Conservation (phyloP, 2,797 vertebrate species). For the Cossypha dichroa region DNA sequence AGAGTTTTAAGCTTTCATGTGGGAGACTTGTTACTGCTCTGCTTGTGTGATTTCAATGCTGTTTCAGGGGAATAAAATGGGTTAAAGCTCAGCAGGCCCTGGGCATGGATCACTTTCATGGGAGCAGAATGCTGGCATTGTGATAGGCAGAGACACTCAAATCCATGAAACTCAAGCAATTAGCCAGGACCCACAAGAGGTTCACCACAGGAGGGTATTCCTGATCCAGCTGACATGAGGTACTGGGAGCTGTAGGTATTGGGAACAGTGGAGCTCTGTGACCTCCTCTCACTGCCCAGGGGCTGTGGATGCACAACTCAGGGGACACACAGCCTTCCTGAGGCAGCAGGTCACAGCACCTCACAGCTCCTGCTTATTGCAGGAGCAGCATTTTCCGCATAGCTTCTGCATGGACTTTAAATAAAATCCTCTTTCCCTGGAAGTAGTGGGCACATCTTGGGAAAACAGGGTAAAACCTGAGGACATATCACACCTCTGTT, state of each 20-base stretch:
- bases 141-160: neutral
- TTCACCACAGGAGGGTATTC: neutral
- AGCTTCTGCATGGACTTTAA: neutral
- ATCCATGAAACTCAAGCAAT: neutral
- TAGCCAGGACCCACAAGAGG: neutral
- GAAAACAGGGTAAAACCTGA: neutral
- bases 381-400: neutral
- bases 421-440: neutral
- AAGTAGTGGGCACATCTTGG: neutral
- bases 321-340: fast-evolving
- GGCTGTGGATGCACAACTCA: fast-evolving
- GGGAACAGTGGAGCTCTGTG: neutral
- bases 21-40: neutral
- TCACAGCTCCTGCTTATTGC: neutral
- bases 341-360: neutral
- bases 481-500: neutral
- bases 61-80: neutral
- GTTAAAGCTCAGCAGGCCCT: conserved; percentile 16
- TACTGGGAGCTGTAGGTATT: neutral
- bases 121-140: neutral
- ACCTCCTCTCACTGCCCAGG: neutral
- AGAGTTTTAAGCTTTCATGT: neutral
- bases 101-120: neutral
- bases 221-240: fast-evolving
- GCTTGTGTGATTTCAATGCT: neutral